Conservation (phyloP, 2,888 invertebrate genomes). For the Agonopterix subpropinquella region DNA sequence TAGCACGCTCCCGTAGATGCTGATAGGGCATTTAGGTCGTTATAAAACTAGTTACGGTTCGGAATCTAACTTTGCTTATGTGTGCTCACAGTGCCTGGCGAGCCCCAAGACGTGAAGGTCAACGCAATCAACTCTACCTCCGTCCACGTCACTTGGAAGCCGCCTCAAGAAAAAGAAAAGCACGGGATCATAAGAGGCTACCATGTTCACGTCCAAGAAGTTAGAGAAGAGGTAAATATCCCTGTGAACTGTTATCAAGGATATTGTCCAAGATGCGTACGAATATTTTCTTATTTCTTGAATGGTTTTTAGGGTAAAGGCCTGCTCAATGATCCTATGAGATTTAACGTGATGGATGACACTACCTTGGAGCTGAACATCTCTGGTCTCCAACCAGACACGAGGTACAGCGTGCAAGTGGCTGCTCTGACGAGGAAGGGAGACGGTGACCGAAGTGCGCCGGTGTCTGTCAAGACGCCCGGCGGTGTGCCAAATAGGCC, state of each 20-base stretch:
- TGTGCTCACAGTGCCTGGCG: conserved; percentile 92
- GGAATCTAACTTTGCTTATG: conserved; percentile 31
- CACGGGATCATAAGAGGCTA: conserved; percentile 98
- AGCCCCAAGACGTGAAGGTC: conserved; percentile 94
- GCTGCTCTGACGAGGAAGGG: conserved; percentile 97
- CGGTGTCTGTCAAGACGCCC: conserved; percentile 91
- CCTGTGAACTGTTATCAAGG: not conserved
- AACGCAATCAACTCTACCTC: conserved; percentile 96
- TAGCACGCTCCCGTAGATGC: conserved; percentile 72
- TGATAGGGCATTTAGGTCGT: conserved; percentile 73
- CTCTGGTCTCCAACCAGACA: conserved; percentile 95
- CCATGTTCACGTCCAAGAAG: conserved; percentile 96
- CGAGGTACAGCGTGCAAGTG: conserved; percentile 94
- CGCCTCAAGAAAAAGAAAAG: conserved; percentile 92
- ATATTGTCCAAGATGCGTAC: not conserved
- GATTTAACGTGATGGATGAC: conserved; percentile 90
- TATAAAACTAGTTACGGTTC: conserved; percentile 29
- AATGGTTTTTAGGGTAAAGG: conserved; percentile 78
- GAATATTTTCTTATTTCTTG: not conserved
- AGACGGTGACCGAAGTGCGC: conserved; percentile 94
- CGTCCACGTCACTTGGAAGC: conserved; percentile 95
- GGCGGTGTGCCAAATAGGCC: conserved; percentile 94
- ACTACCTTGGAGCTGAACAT: conserved; percentile 87
- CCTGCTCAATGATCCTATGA: conserved; percentile 90
- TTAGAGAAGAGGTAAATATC: conserved; percentile 86